Base-by-base conservation (phyloP, 1,140 invertebrate species). In the Polypedilum vanderplanki region DNA sequence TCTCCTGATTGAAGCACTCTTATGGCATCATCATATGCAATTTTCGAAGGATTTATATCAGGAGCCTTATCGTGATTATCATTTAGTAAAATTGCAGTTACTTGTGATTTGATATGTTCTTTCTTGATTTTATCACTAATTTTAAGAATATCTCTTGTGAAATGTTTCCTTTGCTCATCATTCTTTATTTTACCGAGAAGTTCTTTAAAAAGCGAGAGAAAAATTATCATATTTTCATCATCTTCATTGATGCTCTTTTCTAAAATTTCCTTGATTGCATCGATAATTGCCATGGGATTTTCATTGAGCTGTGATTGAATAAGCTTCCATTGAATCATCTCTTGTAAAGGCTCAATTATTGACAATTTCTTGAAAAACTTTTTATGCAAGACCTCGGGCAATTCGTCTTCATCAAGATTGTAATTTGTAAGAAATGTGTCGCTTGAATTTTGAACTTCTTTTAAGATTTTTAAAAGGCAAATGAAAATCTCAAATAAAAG, bases 181-280 rank as follows among this genome's bases (percentile, higher is more conserved):
- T 73, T 76, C 24, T 78, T 75, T 18, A 70, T 77, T 20, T 75
- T 75, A 24, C 80, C 76, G 0, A 83, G 17, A 17, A 82, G 76
- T 67, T 83, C 81, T 70, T 79, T 78, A 1, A 80, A 73, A 12
- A 82, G 75, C 15, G 79, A 77, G 0, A 82, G 73, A 1, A 81
- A 75, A 0, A 81, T 76, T 0, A 81, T 70, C 12, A 80, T 40
- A 3, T 74, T 80, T 15, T 82, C 77, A 41, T 82, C 74, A 40
- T 40, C 24, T 1, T 75, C 70, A 3, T 73, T 70, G 12, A 8
- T 73, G 20, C 3, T 78, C 9, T 57, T 20, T 40, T 33, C 18
- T 15, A 82, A 41, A 5, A 80, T 41, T 3, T 78, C 75, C 67
- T 5, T 46, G 5, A 82, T 24, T 3, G 80, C 76, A 8, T 74